These are phyloP conservation scores for Abramis brama DNA, from an alignment of 2,113 vertebrate species.

Conservation along the genomic window DNA sequence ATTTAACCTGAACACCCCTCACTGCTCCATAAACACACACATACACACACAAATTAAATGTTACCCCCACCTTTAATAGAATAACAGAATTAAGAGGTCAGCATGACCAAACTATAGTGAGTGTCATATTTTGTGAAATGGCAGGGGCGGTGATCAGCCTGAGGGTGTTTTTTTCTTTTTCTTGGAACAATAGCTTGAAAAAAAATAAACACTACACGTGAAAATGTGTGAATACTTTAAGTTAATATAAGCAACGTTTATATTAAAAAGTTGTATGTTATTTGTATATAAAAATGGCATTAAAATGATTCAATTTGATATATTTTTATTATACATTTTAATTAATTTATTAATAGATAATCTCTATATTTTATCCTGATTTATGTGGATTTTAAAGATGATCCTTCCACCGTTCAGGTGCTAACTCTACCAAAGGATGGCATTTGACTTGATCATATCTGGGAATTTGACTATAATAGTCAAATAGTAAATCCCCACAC, in stretches of 20 bases:
- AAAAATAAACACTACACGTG: constrained; percentile 7
- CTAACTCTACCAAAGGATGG: neutral
- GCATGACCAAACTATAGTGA: constrained; percentile 61
- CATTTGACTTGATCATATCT: neutral
- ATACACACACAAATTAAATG: constrained; percentile 38
- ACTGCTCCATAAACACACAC: constrained; percentile 40
- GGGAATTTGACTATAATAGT: no score
- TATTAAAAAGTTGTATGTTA: no score
- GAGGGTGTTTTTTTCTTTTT: neutral
- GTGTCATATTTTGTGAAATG: constrained; percentile 60
- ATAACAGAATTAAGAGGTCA: constrained; percentile 64
- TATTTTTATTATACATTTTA: neutral
- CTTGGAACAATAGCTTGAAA: constrained; percentile 13
- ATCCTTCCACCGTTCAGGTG: neutral
- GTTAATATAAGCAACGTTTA: no score
- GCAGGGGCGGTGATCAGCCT: constrained; percentile 40
- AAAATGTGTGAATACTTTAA: neutral
- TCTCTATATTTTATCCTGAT: neutral
- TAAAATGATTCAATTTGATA: neutral
- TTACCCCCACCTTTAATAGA: constrained; percentile 53
- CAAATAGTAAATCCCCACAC: neutral
- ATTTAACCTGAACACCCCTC: constrained; percentile 54
- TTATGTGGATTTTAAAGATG: neutral
- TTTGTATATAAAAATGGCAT: neutral
- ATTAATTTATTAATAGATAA: neutral